phyloP scores from a whole-genome alignment of 2,113 vertebrate species.

The Suncus etruscus region DNA sequence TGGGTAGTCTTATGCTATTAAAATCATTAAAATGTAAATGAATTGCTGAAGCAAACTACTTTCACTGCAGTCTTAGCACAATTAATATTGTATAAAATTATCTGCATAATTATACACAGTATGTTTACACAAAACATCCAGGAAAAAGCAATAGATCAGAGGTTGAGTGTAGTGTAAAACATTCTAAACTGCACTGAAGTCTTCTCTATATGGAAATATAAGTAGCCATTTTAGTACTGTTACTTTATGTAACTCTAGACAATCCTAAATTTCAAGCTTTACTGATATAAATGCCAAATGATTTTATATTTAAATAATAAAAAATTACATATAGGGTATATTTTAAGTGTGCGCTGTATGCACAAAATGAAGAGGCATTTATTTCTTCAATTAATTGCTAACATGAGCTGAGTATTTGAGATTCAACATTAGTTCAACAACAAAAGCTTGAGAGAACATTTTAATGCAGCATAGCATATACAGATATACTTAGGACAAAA shows the following conservation, averaged over 20 bases:
- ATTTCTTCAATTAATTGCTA: conserved; percentile 77
- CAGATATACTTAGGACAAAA: conserved; percentile 62
- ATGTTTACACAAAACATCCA: conserved; percentile 86
- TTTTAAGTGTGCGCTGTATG: conserved; percentile 68
- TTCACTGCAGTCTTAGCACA: conserved; percentile 85
- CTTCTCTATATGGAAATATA: conserved; percentile 78
- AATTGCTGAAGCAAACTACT: conserved; percentile 87
- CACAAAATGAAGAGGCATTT: conserved; percentile 70
- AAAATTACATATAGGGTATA: conserved; percentile 53
- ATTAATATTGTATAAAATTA: conserved; percentile 90
- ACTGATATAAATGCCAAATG: conserved; percentile 76
- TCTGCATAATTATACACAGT: conserved; percentile 84
- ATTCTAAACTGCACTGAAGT: conserved; percentile 73
- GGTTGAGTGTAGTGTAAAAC: conserved; percentile 76
- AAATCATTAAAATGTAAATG: conserved; percentile 89
- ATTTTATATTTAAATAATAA: conserved; percentile 66
- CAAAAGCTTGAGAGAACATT: conserved; percentile 63
- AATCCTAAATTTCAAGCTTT: conserved; percentile 70
- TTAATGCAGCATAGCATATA: conserved; percentile 25
- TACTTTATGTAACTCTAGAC: conserved; percentile 47
- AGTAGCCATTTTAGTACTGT: conserved; percentile 73
- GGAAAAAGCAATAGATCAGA: conserved; percentile 84
- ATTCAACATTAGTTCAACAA: conserved; percentile 59
- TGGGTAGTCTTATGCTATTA: conserved; percentile 84
- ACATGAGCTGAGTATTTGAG: conserved; percentile 72